Evolutionary conservation across 53 echinoderm and acorn worm genomes (phyloP).

Genomic region (Actinopyga echinites): DNA sequence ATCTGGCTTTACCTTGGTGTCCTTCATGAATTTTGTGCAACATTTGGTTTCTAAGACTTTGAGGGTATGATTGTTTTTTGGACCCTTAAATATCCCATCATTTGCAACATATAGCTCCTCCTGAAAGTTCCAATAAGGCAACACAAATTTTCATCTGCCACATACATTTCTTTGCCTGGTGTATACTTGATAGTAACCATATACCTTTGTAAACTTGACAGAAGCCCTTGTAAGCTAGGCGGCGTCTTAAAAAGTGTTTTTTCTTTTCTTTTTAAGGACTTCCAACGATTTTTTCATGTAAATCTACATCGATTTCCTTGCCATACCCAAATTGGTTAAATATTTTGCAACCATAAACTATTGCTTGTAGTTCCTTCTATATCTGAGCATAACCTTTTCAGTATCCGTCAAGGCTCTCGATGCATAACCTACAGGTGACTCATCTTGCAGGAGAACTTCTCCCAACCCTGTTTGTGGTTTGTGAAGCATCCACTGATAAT

Average conservation of each 20-base stretch:
- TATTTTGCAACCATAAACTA: conserved; percentile 18
- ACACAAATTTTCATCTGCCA: conserved; percentile 23
- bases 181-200: conserved; percentile 30
- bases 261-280: conserved; percentile 46
- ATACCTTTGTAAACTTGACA: conserved; percentile 53
- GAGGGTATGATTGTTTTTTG: conserved; percentile 38
- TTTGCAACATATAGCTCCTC: conserved; percentile 51
- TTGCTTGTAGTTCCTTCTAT: conserved; percentile 31
- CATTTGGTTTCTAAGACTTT: background rate
- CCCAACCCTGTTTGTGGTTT: conserved; percentile 7
- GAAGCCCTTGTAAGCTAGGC: conserved; percentile 45
- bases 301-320: conserved; percentile 29
- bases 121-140: conserved; percentile 8
- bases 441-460: background rate
- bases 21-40: conserved; percentile 45
- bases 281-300: conserved; percentile 51
- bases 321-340: conserved; percentile 44
- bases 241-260: conserved; percentile 37
- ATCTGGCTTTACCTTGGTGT: conserved; percentile 41
- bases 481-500: conserved; percentile 1
- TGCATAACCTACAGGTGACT: conserved; percentile 31
- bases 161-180: conserved; percentile 41
- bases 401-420: conserved; percentile 17
- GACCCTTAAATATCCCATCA: conserved; percentile 37
- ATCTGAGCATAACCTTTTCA: conserved; percentile 59